Base-by-base conservation (phyloP, 2,888 invertebrate species). In the Phymatocera aterrima region DNA sequence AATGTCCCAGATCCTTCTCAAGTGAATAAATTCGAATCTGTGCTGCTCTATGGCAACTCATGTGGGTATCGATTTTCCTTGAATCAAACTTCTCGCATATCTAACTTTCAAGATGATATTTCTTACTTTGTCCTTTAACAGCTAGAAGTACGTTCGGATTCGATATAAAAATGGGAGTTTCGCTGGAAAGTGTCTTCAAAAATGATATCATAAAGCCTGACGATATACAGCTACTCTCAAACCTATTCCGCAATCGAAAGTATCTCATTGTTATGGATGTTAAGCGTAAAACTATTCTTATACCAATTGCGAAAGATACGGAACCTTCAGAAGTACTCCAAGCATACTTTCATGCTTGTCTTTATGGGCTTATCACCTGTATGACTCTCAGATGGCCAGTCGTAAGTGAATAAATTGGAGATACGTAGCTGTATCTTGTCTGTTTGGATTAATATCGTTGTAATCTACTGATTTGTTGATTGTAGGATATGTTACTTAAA, bases 1-100 rank as follows among this genome's bases (percentile, higher is more conserved):
- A 89, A 92, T 0, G 91, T 97, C 81, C 91, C 93, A 0, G 90
- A 92, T n/a, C 94, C 96, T 0, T 91, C 92, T 80, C 91, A 92
- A 83, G 93, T 95, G 2, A 98, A 98, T 88, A 91, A 91, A 82
- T 91, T 91, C 80, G 98, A 98, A 91, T 94, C 95, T 24, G 93
- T 96, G 4, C 90, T 95, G 34, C 85, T 94, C 68, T 93, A 94
- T 68, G 89, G 90, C 83, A 93, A 93, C 74, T 82, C 90, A 68
- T 83, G 88, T 88, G 78, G 61, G 81, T 78, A 80, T 78, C 57
- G 61, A 74, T 34, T 34, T 72, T 21, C 64, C 74, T 78, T 61
- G 3, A 40, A 31, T 79, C 3, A 51, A 46, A 61, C 60, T 77
- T 64, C 28, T 80, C 46, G 31, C 28, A 46, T 18, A 12, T 37